These are phyloP conservation scores for Hipparchia semele DNA, from an alignment of 2,888 invertebrate genomes.

Conservation along the genomic window DNA sequence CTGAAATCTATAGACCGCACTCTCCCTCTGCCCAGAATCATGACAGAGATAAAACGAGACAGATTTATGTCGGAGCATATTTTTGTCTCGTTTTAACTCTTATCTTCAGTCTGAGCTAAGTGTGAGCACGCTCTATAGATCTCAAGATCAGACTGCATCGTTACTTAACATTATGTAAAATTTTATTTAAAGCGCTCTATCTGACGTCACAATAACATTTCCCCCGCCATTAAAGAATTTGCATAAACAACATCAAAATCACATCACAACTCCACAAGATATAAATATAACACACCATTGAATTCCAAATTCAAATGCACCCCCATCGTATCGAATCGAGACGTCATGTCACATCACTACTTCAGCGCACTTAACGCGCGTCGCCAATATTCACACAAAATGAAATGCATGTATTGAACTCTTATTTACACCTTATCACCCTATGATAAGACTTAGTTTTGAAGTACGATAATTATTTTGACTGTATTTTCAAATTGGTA, in stretches of 20 bases:
- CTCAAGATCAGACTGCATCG: too few relatives aligned
- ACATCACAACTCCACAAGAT: slow-evolving; percentile 37
- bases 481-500: neutral
- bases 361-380: slow-evolving; percentile 62
- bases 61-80: too few relatives aligned
- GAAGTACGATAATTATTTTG: neutral
- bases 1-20: too few relatives aligned
- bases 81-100: too few relatives aligned
- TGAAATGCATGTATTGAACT: slow-evolving; percentile 3
- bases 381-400: slow-evolving; percentile 49
- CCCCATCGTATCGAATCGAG: slow-evolving; percentile 51
- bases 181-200: neutral
- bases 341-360: slow-evolving; percentile 53
- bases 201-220: slow-evolving; percentile 12
- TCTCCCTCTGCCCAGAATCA: too few relatives aligned
- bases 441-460: neutral
- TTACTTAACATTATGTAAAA: neutral
- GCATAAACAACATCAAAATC: slow-evolving; percentile 44
- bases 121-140: too few relatives aligned
- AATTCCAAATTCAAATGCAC: slow-evolving; percentile 52
- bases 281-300: slow-evolving; percentile 41
- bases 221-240: slow-evolving; percentile 38
- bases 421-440: slow-evolving; percentile 15
- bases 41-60: too few relatives aligned
- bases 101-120: too few relatives aligned